Base-by-base conservation (phyloP, 1,140 invertebrate species). In the Pachyrhynchus sulphureomaculatus region DNA sequence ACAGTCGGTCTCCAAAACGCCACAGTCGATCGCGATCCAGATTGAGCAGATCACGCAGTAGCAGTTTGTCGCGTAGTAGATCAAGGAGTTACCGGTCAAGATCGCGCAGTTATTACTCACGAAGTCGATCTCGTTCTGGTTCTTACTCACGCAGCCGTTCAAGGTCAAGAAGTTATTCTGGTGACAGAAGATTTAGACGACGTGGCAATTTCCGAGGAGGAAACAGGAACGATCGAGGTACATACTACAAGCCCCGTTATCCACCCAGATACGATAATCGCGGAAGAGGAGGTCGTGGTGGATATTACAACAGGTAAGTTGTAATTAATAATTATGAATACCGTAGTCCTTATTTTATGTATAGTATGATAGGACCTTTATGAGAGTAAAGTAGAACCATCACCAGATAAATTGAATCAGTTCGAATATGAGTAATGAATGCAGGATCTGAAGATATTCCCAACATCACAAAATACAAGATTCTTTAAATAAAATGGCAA, bases 221-320 rank as follows among this genome's bases (percentile, higher is more conserved):
- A 69, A 52, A 52, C 24, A 17, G 52, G 56, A 87, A 85, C 64
- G 86, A 88, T 66, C 81, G 87, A 12, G 87, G 87, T 36, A 89
- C 87, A 0, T 89, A 89, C 69, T 89, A 89, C 74, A 86, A 87
- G 63, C 87, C 87, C 0, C 79, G 87, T 20, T 89, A 88, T 79
- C 86, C 72, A 49, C 73, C 77, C 12, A 79, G 76, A 47, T 81
- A 79, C 36, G 79, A 81, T 68, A 77, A 78, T 6, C 78, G 76
- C 66, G 53, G 81, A 62, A 78, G 81, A 71, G 79, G 81, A 24
- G 72, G 71, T 10, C 77, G 79, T 6, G 75, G 82, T 12, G 80
- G 82, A 8, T 74, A 80, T 56, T 80, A 83, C 67, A 75, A 81
- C 34, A 77, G 80, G 18, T 59, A 44, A 41, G 17, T 36, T 5